Evolutionary conservation across 2,113 vertebrate genomes (phyloP).

Genomic region (Odobenus rosmarus): DNA sequence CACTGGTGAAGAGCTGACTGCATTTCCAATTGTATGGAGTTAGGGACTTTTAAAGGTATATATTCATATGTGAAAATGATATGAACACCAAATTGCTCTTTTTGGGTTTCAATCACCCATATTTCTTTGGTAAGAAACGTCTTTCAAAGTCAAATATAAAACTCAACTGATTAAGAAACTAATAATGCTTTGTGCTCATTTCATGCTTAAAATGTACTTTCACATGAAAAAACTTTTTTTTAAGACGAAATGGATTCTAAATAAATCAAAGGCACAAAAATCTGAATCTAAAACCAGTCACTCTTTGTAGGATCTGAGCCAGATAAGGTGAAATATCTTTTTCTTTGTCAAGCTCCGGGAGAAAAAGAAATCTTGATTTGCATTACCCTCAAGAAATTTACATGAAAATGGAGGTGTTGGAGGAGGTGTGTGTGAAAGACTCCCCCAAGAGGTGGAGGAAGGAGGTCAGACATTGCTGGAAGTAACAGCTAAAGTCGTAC

Average conservation of each 20-base stretch:
- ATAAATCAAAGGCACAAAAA: constrained; percentile 14
- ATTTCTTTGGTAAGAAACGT: neutral
- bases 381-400: constrained; percentile 60
- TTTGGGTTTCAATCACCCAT: neutral
- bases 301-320: neutral
- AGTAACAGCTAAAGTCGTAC: neutral
- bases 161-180: constrained; percentile 8
- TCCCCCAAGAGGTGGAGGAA: neutral
- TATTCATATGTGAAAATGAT: neutral
- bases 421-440: constrained; percentile 54
- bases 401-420: constrained; percentile 70
- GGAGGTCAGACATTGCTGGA: neutral
- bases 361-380: constrained; percentile 47
- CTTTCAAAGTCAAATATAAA: neutral
- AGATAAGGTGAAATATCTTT: constrained; percentile 56
- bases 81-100: neutral
- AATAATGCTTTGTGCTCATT: neutral
- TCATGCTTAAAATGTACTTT: constrained; percentile 40
- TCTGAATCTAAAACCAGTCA: constrained; percentile 26
- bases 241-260: neutral
- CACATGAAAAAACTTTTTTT: neutral
- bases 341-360: neutral
- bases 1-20: neutral
- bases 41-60: neutral
- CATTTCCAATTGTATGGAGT: neutral